These are phyloP conservation scores for Diarsia mendica DNA, from an alignment of 2,888 invertebrate species.

Conservation along the genomic window DNA sequence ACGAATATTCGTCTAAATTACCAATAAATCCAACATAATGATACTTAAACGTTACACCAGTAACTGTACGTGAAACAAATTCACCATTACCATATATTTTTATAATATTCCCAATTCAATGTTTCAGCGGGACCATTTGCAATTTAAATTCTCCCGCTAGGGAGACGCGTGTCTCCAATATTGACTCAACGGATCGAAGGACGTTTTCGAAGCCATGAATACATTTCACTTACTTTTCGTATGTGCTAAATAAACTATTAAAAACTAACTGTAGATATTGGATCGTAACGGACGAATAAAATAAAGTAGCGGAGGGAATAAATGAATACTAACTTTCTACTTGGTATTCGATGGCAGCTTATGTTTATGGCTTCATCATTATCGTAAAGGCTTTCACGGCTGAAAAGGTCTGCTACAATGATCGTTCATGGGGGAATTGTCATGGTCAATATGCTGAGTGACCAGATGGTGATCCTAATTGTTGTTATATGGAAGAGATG, in stretches of 20 bases:
- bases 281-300: constrained; percentile 26
- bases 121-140: constrained; percentile 79
- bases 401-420: not conserved
- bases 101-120: constrained; percentile 74
- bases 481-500: not conserved
- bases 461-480: not conserved
- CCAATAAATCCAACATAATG: constrained; percentile 25
- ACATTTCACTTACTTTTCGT: constrained; percentile 54
- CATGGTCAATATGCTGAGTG: not conserved
- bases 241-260: constrained; percentile 59
- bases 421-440: not conserved
- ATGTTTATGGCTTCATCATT: constrained; percentile 35
- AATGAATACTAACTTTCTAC: constrained; percentile 36
- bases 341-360: constrained; percentile 37
- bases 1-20: constrained; percentile 1
- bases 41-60: constrained; percentile 15
- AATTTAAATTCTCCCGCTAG: constrained; percentile 79
- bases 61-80: constrained; percentile 21
- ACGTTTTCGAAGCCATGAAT: constrained; percentile 65
- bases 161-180: constrained; percentile 79
- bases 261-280: constrained; percentile 33
- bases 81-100: constrained; percentile 54
- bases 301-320: constrained; percentile 30
- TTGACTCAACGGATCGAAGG: constrained; percentile 72
- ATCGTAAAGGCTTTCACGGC: constrained; percentile 6